Evolutionary conservation across 2,113 vertebrate genomes (phyloP), one percentile per base, ranked within the genome.

Genomic region (Salvelinus alpinus): DNA sequence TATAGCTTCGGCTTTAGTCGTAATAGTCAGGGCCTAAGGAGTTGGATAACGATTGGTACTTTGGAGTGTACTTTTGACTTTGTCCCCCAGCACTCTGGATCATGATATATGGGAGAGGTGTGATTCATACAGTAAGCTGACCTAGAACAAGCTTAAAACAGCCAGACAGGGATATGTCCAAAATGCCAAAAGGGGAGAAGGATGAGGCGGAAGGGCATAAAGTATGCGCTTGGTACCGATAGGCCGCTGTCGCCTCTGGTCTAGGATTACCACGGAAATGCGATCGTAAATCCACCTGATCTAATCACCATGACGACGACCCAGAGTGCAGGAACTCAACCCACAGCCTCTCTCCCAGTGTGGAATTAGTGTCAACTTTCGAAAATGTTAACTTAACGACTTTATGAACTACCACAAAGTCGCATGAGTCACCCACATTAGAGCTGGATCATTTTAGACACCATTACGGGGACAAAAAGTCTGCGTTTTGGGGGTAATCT

Each of bases 401-500:
- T 73, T 44, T 27, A 64, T 51, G 1, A 5, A 68, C 34, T 68
- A 38, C 12, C 68, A 44, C 34, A 4, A 47, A 70, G n/a, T 24
- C 20, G 7, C 20, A 14, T 48, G 44, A 51, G 38, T 70, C 44
- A 48, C n/a, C 51, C 20, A 34, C 68, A 70, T 31, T 16, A 64
- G 29, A 78, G 64, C 51, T 16, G 75, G 78, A 70, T 73, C 44
- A 12, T 29, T 59, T 66, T 22, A 60, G 71, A 80, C 83, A 51
- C 66, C 48, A 29, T 68, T 48, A 47, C 22, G 71, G 51, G 14
- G 70, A 81, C 78, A 76, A 72, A 74, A 72, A 62, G 20, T 71
- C 68, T 24, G 83, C 47, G 69, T 83, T 77, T 77, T 51, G 82
- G 51, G 51, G 68, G 64, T 88, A 86, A 88, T 87, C 86, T 75